phyloP scores from a whole-genome alignment of 2,113 vertebrate species.

The Toxotes jaculatrix region DNA sequence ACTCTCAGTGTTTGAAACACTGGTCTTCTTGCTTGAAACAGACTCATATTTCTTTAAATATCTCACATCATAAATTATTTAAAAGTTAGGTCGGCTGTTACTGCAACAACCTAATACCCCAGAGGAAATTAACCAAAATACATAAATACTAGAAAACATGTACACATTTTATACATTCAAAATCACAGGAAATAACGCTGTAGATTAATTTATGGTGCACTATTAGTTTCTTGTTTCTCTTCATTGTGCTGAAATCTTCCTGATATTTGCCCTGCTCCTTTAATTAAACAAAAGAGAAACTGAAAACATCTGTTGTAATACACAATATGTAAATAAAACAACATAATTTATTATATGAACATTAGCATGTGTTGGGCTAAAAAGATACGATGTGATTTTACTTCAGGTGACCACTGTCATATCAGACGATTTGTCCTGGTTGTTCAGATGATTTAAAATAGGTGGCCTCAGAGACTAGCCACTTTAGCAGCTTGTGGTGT shows the following conservation, averaged over 20 bases:
- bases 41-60: slow-evolving; percentile 30
- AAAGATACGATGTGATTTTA: neutral
- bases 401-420: neutral
- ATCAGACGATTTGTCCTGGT: neutral
- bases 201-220: neutral
- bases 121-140: slow-evolving; percentile 15
- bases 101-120: slow-evolving; percentile 14
- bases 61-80: slow-evolving; percentile 38
- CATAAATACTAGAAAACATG: neutral
- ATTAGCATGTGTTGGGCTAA: slow-evolving; percentile 5
- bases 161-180: neutral
- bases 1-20: slow-evolving; percentile 1
- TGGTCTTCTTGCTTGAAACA: slow-evolving; percentile 24
- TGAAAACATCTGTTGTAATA: neutral
- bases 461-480: slow-evolving; percentile 43
- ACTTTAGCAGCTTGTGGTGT: slow-evolving; percentile 41
- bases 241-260: neutral
- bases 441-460: slow-evolving; percentile 32
- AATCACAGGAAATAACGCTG: neutral
- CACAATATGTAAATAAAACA: neutral
- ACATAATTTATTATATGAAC: neutral
- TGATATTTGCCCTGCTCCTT: no score
- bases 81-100: slow-evolving; percentile 15
- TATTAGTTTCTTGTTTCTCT: neutral
- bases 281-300: neutral